Percentiles rank a stretch among this genome's conserved stretches.
Evolutionary conservation across 2,797 vertebrate species (phyloP).

Genomic region (Micromesistius poutassou): DNA sequence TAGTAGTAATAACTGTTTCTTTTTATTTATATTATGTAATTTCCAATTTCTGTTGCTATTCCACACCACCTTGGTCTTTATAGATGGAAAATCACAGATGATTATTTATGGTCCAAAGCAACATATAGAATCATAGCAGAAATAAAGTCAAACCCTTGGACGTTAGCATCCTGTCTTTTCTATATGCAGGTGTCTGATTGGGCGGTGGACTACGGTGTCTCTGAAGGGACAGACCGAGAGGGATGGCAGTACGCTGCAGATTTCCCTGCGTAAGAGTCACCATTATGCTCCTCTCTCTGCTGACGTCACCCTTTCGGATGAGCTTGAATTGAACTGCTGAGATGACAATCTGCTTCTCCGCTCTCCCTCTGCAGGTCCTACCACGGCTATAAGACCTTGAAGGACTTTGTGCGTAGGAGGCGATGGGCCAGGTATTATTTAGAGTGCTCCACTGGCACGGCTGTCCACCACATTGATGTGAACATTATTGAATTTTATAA

Average conservation of each 20-base stretch:
- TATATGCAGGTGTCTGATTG: constrained; percentile 86
- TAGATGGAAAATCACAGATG: too few relatives aligned
- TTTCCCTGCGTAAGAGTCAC: constrained; percentile 85
- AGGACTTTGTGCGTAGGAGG: constrained; percentile 95
- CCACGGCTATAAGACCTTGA: constrained; percentile 93
- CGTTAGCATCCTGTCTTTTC: constrained; percentile 21
- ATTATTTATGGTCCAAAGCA: too few relatives aligned
- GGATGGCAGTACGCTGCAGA: constrained; percentile 98
- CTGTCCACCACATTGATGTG: neutral
- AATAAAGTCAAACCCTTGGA: neutral
- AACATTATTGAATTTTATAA: too few relatives aligned
- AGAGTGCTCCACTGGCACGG: neutral
- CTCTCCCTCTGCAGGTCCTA: constrained; percentile 78
- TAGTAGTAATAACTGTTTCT: too few relatives aligned
- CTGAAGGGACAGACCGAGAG: constrained; percentile 86
- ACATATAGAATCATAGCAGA: neutral
- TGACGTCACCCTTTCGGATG: neutral
- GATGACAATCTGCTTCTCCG: constrained; percentile 7
- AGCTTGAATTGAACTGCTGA: neutral
- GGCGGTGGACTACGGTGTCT: constrained; percentile 83
- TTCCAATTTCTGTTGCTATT: too few relatives aligned
- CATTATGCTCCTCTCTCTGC: neutral
- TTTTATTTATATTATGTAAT: too few relatives aligned
- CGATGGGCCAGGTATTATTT: constrained; percentile 89
- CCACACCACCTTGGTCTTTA: too few relatives aligned